Evolutionary conservation across 2,888 invertebrate genomes (phyloP), one percentile per base, ranked within the genome.

Genomic region (Eupithecia exiguata): DNA sequence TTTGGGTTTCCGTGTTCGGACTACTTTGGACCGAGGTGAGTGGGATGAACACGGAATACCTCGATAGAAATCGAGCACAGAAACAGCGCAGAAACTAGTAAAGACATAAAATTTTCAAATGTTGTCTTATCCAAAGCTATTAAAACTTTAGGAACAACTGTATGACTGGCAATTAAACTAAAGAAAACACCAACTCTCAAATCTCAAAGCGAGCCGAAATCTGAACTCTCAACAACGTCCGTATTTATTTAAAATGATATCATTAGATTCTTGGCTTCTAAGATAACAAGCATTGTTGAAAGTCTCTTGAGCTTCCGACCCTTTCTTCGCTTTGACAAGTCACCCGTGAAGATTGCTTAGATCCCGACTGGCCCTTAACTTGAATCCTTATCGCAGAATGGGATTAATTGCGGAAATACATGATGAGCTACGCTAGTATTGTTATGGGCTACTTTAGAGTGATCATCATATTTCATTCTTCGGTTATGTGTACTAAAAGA

Each of bases 271-370:
- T 91, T 90, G 88, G 89, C 90, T 92, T 93, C 89, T 92, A 89
- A 92, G 93, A 93, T 93, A 94, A 94, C 94, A 93, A 93, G 94
- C 93, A 93, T 94, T 94, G 94, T 94, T 93, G 93, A 93, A 92
- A 93, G 91, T 93, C 93, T 92, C 93, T 90, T 88, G 90, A 92
- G 92, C 86, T 89, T 88, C 90, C 90, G 92, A 93, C 93, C 94
- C 93, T 94, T 89, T 93, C 91, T 91, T 89, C 89, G 87, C 94
- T 94, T 94, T 94, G 94, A 93, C 93, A 92, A 94, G 92, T 93
- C 92, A 93, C 89, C 92, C 93, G 93, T 94, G 90, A 93, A 94
- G 93, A 93, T 94, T 93, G 94, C 93, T 93, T 93, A 92, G 93
- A 94, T 93, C 94, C 92, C 92, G 82, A 89, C 91, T 90, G 91